Conservation (phyloP, 2,888 invertebrate species). For the Boloria euphrosyne region DNA sequence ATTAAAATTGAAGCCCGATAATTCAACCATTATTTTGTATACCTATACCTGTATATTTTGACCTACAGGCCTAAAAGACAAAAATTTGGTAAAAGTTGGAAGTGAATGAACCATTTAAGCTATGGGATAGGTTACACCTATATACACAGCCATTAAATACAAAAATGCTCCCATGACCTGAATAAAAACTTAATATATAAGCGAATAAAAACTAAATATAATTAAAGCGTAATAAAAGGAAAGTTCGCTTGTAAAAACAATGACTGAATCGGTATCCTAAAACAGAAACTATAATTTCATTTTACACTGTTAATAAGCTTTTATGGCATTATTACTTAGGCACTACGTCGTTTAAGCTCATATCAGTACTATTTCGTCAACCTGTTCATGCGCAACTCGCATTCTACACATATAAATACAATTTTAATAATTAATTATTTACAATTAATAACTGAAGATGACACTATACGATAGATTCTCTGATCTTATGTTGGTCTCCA, state of each 20-base stretch:
- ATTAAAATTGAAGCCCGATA: slow-evolving; percentile 24
- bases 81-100: slow-evolving; percentile 10
- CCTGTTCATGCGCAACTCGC: slow-evolving; percentile 74
- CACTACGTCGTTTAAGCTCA: slow-evolving; percentile 86
- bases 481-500: slow-evolving; percentile 24
- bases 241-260: slow-evolving; percentile 3
- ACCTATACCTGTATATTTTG: slow-evolving; percentile 27
- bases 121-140: slow-evolving; percentile 34
- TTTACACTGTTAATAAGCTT: slow-evolving; percentile 69
- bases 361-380: slow-evolving; percentile 83
- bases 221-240: background rate
- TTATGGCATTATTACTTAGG: slow-evolving; percentile 75
- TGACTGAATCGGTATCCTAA: background rate
- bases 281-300: slow-evolving; percentile 48
- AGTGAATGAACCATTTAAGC: slow-evolving; percentile 28
- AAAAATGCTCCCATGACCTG: slow-evolving; percentile 36
- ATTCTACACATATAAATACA: slow-evolving; percentile 74
- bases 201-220: slow-evolving; percentile 17
- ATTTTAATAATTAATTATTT: slow-evolving; percentile 69
- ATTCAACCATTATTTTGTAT: slow-evolving; percentile 18
- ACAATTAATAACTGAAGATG: slow-evolving; percentile 50
- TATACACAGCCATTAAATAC: slow-evolving; percentile 40
- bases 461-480: slow-evolving; percentile 33
- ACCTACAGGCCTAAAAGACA: slow-evolving; percentile 9
- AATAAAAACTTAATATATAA: slow-evolving; percentile 16